Evolutionary conservation across 2,888 invertebrate species (phyloP).

Genomic region (Epirrhoe alternata): DNA sequence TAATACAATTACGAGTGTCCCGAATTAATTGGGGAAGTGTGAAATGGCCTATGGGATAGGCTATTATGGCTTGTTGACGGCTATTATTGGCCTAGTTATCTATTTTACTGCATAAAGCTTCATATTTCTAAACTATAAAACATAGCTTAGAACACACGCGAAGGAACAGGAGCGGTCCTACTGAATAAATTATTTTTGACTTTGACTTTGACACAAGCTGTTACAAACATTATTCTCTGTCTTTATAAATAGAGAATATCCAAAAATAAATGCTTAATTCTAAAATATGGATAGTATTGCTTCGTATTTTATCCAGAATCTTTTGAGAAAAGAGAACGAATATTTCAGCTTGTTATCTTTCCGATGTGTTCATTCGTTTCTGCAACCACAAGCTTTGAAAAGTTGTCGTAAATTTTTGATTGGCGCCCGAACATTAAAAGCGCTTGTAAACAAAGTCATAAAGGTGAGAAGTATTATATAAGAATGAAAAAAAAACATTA

Average conservation of each 20-base stretch:
- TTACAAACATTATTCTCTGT: too few relatives aligned
- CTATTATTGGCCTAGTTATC: slow-evolving; percentile 21
- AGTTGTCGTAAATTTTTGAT: slow-evolving; percentile 40
- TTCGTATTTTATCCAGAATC: too few relatives aligned
- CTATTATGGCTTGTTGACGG: slow-evolving; percentile 19
- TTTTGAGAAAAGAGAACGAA: not conserved
- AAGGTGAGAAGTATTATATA: slow-evolving; percentile 58
- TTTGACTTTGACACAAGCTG: too few relatives aligned
- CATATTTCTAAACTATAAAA: not conserved
- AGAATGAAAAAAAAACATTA: slow-evolving; percentile 40
- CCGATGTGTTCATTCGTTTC: slow-evolving; percentile 19
- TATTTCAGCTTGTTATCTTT: slow-evolving; percentile 18
- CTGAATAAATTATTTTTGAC: too few relatives aligned
- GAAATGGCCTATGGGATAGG: slow-evolving; percentile 39
- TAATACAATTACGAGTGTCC: slow-evolving; percentile 65
- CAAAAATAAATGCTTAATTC: too few relatives aligned
- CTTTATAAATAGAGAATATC: too few relatives aligned
- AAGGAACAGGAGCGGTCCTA: too few relatives aligned
- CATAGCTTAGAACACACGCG: not conserved
- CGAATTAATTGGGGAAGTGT: slow-evolving; percentile 70
- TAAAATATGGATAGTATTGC: too few relatives aligned
- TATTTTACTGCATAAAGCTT: not conserved
- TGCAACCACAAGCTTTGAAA: slow-evolving; percentile 33
- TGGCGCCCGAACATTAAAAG: slow-evolving; percentile 36
- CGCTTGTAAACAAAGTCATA: slow-evolving; percentile 53